phyloP scores from a whole-genome alignment of 1,140 invertebrate genomes.

The Lordiphosa collinella region DNA sequence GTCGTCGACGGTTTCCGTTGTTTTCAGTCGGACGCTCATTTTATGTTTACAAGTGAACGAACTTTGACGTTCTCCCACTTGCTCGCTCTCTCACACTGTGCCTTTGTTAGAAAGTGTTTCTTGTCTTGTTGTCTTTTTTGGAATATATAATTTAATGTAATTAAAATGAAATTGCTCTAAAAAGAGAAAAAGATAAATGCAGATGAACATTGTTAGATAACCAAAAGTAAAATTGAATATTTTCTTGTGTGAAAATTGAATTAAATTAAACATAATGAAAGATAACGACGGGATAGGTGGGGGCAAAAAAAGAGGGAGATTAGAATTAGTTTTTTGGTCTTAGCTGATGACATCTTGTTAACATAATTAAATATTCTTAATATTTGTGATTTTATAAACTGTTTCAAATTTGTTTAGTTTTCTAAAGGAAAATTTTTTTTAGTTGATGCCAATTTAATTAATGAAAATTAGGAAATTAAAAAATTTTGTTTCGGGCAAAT shows the following conservation, averaged over 20 bases:
- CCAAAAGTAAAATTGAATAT: constrained; percentile 63
- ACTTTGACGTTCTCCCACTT: constrained; percentile 54
- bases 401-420: too few relatives aligned
- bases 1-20: constrained; percentile 32
- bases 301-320: too few relatives aligned
- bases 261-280: constrained; percentile 8
- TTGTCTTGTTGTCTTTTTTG: constrained; percentile 44
- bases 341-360: too few relatives aligned
- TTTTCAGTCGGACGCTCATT: constrained; percentile 42
- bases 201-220: constrained; percentile 44
- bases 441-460: too few relatives aligned
- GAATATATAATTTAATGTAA: constrained; percentile 63
- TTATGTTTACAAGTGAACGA: constrained; percentile 75
- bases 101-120: constrained; percentile 59
- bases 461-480: too few relatives aligned
- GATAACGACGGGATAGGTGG: not conserved
- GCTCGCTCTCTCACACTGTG: not conserved
- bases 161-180: constrained; percentile 54
- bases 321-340: too few relatives aligned
- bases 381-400: too few relatives aligned
- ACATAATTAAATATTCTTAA: too few relatives aligned
- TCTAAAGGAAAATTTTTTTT: too few relatives aligned
- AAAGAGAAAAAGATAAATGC: constrained; percentile 18
- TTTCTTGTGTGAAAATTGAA: constrained; percentile 2
- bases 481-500: too few relatives aligned